phyloP scores from a whole-genome alignment of 2,888 invertebrate genomes.

The Laspeyria flexula region DNA sequence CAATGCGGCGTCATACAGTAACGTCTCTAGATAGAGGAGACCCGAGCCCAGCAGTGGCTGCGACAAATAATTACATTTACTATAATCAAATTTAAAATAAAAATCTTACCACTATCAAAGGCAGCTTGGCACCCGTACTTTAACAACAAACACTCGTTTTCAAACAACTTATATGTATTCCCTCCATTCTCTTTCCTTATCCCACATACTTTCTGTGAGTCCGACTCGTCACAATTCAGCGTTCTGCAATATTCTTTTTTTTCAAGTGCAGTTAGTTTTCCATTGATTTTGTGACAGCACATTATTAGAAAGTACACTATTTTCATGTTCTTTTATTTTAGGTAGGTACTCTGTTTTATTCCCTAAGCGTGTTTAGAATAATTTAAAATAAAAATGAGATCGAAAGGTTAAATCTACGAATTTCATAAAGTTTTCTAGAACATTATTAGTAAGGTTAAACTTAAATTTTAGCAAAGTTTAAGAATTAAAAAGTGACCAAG shows the following conservation, averaged over 20 bases:
- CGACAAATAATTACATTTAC: too few species aligned
- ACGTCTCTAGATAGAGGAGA: too few species aligned
- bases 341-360: background rate
- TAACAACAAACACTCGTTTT: slow-evolving; percentile 65
- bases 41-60: too few species aligned
- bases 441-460: too few species aligned
- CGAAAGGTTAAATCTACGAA: too few species aligned
- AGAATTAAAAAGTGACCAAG: too few species aligned
- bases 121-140: slow-evolving; percentile 62
- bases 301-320: slow-evolving; percentile 11
- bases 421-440: too few species aligned
- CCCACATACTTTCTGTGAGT: slow-evolving; percentile 57
- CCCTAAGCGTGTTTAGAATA: background rate
- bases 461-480: too few species aligned
- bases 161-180: slow-evolving; percentile 57
- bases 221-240: slow-evolving; percentile 49
- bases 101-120: slow-evolving; percentile 49
- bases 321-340: background rate
- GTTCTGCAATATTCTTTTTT: slow-evolving; percentile 56
- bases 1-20: too few species aligned
- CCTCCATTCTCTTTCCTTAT: slow-evolving; percentile 51
- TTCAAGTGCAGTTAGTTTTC: slow-evolving; percentile 19
- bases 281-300: slow-evolving; percentile 13
- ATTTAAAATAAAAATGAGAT: too few species aligned
- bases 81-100: background rate